Percentiles rank a stretch among this genome's conserved stretches.
phyloP scores from a whole-genome alignment of 2,797 vertebrate genomes.

The Argentina silus region DNA sequence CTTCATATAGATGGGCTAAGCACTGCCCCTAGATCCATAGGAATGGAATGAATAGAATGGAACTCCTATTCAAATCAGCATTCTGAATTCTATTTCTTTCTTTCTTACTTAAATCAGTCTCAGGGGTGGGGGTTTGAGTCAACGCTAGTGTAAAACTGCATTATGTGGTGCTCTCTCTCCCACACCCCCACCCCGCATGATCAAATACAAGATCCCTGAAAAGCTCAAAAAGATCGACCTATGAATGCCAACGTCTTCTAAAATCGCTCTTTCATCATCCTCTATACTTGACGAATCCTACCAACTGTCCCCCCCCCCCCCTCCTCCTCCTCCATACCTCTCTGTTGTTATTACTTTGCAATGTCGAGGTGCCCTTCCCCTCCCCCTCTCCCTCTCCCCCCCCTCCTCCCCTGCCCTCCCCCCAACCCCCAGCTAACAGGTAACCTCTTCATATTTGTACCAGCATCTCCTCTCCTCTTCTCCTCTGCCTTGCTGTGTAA shows the following conservation, averaged over 20 bases:
- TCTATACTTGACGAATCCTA: slow-evolving; percentile 28
- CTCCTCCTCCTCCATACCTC: slow-evolving; percentile 6
- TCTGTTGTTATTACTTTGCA: slow-evolving; percentile 57
- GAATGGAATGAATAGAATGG: too few species aligned
- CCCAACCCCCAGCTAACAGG: slow-evolving; percentile 50
- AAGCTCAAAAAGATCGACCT: too few species aligned
- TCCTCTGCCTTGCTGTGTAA: slow-evolving; percentile 37
- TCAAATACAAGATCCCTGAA: neutral
- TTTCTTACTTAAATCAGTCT: neutral
- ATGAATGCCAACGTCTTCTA: too few species aligned
- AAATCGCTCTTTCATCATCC: neutral
- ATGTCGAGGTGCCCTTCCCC: slow-evolving; percentile 54
- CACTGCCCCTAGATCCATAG: too few species aligned
- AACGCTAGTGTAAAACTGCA: slow-evolving; percentile 22
- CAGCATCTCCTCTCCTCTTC: slow-evolving; percentile 24
- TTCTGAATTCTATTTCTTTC: too few species aligned
- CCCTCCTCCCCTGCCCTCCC: neutral
- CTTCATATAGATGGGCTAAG: too few species aligned
- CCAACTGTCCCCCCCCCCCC: slow-evolving; percentile 37
- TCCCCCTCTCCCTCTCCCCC: slow-evolving; percentile 23
- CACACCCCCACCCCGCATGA: slow-evolving; percentile 25
- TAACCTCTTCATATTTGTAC: slow-evolving; percentile 47
- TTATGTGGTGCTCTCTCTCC: slow-evolving; percentile 15
- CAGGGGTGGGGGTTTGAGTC: slow-evolving; percentile 17
- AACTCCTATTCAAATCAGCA: too few species aligned